These are phyloP conservation scores for Brachionus rubens DNA, from an alignment of 1,140 invertebrate species.

Conservation along the genomic window DNA sequence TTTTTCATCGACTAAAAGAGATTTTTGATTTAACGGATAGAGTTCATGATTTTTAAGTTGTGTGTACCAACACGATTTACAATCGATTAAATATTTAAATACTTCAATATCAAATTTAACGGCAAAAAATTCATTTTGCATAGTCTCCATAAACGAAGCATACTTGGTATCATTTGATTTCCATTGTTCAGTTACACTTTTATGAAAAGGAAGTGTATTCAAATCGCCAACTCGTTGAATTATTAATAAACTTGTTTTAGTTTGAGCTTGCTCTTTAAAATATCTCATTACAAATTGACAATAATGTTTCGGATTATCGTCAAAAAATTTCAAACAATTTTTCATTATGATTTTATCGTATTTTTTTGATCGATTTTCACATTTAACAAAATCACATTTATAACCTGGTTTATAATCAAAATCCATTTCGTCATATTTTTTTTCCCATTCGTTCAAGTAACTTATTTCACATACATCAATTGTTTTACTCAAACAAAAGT, in stretches of 20 bases:
- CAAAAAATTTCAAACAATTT: slow-evolving; percentile 37
- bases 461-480: slow-evolving; percentile 7
- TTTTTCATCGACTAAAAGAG: slow-evolving; percentile 1
- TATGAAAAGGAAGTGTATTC: slow-evolving; percentile 26
- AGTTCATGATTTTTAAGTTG: slow-evolving; percentile 2
- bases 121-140: slow-evolving; percentile 36
- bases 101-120: slow-evolving; percentile 31
- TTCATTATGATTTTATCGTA: slow-evolving; percentile 39
- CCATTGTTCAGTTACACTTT: slow-evolving; percentile 9
- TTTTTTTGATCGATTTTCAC: slow-evolving; percentile 17
- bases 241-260: slow-evolving; percentile 13
- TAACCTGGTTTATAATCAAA: slow-evolving; percentile 10
- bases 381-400: slow-evolving; percentile 14
- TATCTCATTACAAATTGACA: slow-evolving; percentile 35
- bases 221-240: slow-evolving; percentile 15
- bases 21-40: slow-evolving; percentile 25
- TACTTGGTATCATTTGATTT: slow-evolving; percentile 21
- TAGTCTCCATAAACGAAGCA: slow-evolving; percentile 26
- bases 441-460: background rate
- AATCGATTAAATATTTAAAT: slow-evolving; percentile 33
- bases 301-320: slow-evolving; percentile 28
- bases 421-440: background rate
- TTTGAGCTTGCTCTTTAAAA: slow-evolving; percentile 33
- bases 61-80: slow-evolving; percentile 19
- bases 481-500: slow-evolving; percentile 17